Evolutionary conservation across 2,797 vertebrate genomes (phyloP).

Genomic region (Microctenopoma steveboyesi): DNA sequence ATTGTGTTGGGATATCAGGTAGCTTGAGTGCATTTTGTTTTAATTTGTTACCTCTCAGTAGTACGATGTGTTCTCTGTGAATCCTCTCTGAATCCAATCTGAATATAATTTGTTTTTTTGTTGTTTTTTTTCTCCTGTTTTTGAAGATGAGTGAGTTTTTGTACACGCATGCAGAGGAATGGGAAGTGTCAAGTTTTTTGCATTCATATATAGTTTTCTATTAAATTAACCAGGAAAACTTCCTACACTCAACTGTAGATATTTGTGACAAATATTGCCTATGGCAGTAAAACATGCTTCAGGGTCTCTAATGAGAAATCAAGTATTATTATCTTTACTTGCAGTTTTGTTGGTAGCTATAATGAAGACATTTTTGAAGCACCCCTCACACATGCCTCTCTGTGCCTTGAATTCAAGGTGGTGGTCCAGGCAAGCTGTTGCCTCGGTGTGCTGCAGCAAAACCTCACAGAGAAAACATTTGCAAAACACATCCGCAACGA

Average conservation of each 20-base stretch:
- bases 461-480: background rate
- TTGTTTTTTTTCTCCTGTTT: background rate
- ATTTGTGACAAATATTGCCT: background rate
- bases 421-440: background rate
- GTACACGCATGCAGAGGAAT: background rate
- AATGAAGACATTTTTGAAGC: slow-evolving; percentile 14
- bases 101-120: background rate
- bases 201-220: background rate
- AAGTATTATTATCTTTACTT: background rate
- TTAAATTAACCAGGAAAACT: slow-evolving; percentile 1
- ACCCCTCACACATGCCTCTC: background rate
- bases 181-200: background rate
- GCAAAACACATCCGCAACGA: slow-evolving; percentile 8
- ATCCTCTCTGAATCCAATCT: background rate
- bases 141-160: slow-evolving; percentile 1
- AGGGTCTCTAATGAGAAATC: background rate
- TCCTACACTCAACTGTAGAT: background rate
- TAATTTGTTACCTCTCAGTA: slow-evolving; percentile 21
- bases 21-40: slow-evolving; percentile 20
- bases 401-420: background rate
- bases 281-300: background rate
- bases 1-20: slow-evolving; percentile 24
- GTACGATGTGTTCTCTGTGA: background rate
- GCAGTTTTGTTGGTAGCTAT: background rate
- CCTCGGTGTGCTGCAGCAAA: slow-evolving; percentile 2